Evolutionary conservation across 2,113 vertebrate species (phyloP), one percentile per base, ranked within the genome.

Genomic region (Capreolus pygargus): DNA sequence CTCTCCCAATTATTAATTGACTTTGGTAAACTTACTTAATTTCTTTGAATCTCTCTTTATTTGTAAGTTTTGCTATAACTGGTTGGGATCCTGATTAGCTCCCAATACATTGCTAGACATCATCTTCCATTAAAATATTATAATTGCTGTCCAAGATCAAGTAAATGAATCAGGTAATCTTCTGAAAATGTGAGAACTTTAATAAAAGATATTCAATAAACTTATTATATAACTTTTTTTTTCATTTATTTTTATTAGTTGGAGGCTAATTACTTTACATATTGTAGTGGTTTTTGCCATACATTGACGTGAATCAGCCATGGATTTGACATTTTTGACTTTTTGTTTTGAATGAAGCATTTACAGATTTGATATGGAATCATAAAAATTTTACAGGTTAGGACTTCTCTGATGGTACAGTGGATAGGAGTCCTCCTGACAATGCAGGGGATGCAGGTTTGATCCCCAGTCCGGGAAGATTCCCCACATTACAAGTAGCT

Each of bases 11-110:
- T 60, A 91, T 19, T 86, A 88, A 92, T 21, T 50, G 7, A 88
- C 12, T 87, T 45, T 57, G 36, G 52, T 91, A 96, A 96, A 82
- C 55, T 79, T 94, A 89, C 36, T 95, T 96, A 83, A 82, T 1
- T 36, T 91, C 36, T 93, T 64, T 21, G 9, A 97, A 85, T 52
- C 25, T 74, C 74, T 93, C 39, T 84, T 90, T 36, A 70, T 84
- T 79, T 94, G 64, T 81, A 78, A 96, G 30, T 47, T n/a, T 86
- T 79, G 21, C 55, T 93, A 61, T 61, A 83, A 82, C 16, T 86
- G 9, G 6, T 64, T 91, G 12, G 25, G 27, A 89, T 13, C 83
- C 43, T 84, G 55, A 52, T 19, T 91, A 86, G 13, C 4, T 91
- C 43, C 19, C 81, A 90, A 86, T 47, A 87, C 25, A 86, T 54